These are phyloP conservation scores for Athetis lepigone DNA, from an alignment of 2,888 invertebrate genomes.

Conservation along the genomic window DNA sequence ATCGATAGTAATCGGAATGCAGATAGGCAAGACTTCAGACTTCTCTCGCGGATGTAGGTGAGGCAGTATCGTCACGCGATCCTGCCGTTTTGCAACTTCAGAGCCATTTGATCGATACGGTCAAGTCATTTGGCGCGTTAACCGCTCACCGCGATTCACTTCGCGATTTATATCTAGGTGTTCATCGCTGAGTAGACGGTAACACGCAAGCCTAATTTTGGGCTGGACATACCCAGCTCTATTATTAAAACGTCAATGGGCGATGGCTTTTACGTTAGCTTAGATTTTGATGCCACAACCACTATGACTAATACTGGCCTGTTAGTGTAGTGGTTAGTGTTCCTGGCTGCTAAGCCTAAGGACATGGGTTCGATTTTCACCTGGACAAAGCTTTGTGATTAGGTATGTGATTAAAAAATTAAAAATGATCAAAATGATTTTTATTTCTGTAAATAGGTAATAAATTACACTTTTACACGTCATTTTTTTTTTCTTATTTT, in stretches of 20 bases:
- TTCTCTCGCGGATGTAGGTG: constrained; percentile 44
- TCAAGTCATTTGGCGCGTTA: constrained; percentile 67
- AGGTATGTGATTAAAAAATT: too few relatives aligned
- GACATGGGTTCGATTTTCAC: too few relatives aligned
- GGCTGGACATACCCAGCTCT: constrained; percentile 33
- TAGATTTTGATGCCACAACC: not conserved
- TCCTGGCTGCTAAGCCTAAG: too few relatives aligned
- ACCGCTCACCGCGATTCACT: constrained; percentile 57
- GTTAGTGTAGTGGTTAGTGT: too few relatives aligned
- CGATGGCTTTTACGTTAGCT: not conserved
- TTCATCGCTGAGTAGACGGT: constrained; percentile 62
- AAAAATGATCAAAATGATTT: too few relatives aligned
- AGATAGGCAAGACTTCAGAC: constrained; percentile 27
- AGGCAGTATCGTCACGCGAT: constrained; percentile 72
- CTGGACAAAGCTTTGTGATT: too few relatives aligned
- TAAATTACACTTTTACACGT: too few relatives aligned
- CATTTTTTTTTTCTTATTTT: too few relatives aligned
- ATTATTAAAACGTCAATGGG: constrained; percentile 12
- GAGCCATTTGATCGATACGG: constrained; percentile 66
- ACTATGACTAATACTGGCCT: not conserved
- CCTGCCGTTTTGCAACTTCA: constrained; percentile 68
- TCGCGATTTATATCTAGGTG: constrained; percentile 65
- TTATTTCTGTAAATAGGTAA: too few relatives aligned
- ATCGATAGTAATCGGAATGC: constrained; percentile 26
- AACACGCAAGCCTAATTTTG: constrained; percentile 53